Conservation (phyloP, 2,797 vertebrate genomes). For the Monodelphis domestica region DNA sequence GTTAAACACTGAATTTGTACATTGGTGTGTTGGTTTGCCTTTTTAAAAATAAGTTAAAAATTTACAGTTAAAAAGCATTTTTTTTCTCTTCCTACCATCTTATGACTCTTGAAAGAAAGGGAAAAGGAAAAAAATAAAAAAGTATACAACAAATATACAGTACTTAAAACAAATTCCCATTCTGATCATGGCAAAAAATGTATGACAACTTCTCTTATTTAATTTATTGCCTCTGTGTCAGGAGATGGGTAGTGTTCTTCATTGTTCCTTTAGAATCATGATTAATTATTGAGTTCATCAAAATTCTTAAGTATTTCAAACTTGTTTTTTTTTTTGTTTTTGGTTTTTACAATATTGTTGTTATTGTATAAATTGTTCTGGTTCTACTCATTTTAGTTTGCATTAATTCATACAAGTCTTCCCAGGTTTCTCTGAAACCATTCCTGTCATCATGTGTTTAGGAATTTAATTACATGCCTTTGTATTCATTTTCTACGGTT, state of each 20-base stretch:
- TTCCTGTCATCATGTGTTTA: not conserved
- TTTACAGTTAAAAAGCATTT: not conserved
- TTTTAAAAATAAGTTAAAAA: not conserved
- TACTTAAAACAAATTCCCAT: not conserved
- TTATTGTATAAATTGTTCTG: not conserved
- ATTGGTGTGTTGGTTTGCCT: not conserved
- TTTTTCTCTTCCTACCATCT: not conserved
- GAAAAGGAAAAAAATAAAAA: not conserved
- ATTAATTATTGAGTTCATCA: not conserved
- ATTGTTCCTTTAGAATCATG: not conserved
- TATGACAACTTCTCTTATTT: not conserved
- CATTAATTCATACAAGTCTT: not conserved
- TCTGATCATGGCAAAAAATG: not conserved
- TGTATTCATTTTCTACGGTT: not conserved
- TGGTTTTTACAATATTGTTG: not conserved
- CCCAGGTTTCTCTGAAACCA: not conserved
- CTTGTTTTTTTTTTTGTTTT: not conserved
- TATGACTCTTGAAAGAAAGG: not conserved
- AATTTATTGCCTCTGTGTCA: not conserved
- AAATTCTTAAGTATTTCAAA: not conserved
- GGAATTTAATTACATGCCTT: not conserved
- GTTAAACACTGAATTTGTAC: not conserved
- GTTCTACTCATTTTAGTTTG: not conserved
- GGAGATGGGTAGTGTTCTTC: not conserved
- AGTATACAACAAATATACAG: not conserved